Evolutionary conservation across 2,113 vertebrate species (phyloP), one percentile per base, ranked within the genome.

Genomic region (Oreocharis arfaki): DNA sequence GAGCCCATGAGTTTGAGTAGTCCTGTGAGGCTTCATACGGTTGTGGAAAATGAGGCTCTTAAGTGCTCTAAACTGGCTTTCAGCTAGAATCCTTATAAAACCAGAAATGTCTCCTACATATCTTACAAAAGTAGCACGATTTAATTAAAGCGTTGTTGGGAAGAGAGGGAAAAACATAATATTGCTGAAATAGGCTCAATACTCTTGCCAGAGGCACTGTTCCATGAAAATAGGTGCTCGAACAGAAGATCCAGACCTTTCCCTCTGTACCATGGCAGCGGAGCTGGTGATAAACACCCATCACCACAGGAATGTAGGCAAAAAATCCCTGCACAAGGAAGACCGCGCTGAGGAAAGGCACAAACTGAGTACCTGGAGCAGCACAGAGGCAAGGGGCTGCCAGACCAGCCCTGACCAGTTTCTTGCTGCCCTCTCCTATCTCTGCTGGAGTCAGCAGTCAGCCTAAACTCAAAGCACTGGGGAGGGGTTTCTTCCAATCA

Each of bases 241-340:
- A 6, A 26, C 10, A 79, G 44, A 84, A 75, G 23, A 75, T 32
- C 16, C 18, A 63, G 33, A n/a, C n/a, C 26, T 73, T 73, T 84
- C 49, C 30, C 22, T 27, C 19, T 20, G 8, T 33, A 82, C 22
- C 9, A 6, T 6, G 3, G 3, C 1, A 3, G 32, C 7, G 26
- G 41, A 37, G 57, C 59, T 90, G 44, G n/a, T 46, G 14, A 41
- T 35, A 67, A 74, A 49, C 70, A 71, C 27, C 32, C 53, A 28
- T 33, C n/a, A 53, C 16, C 19, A 70, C 21, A 28, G 44, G 39
- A 83, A 46, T 0, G 0, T 19, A 65, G 33, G 14, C 12, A 52
- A 26, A 76, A 69, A 52, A 47, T 20, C 47, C 42, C 27, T 63
- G 27, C 42, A 32, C 0, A 2, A 89, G n/a, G 44, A 89, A 75